Percentiles rank a stretch among this genome's conserved stretches.
These are phyloP conservation scores for Poeciliopsis presidionis DNA, from an alignment of 2,797 vertebrate genomes.

Conservation along the genomic window DNA sequence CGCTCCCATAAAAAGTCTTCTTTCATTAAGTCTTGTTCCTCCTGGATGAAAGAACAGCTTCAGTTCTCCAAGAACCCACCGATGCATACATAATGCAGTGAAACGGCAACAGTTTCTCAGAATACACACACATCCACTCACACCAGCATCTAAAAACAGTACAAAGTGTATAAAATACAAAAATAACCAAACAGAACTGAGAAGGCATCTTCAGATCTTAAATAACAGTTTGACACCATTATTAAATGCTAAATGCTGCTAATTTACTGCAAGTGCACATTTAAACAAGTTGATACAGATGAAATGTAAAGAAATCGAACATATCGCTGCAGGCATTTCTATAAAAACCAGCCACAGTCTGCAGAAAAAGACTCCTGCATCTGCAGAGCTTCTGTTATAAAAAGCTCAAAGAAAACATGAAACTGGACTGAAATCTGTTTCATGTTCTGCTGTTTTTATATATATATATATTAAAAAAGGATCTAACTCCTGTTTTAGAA, in stretches of 20 bases:
- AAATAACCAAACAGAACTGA: constrained; percentile 22
- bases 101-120: not conserved
- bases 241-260: constrained; percentile 5
- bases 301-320: not conserved
- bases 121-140: not conserved
- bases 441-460: not conserved
- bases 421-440: not conserved
- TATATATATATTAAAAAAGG: not conserved
- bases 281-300: not conserved
- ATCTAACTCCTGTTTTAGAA: not conserved
- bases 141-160: constrained; percentile 43
- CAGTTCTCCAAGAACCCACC: not conserved
- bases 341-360: constrained; percentile 1
- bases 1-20: not conserved
- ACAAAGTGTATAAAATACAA: constrained; percentile 59
- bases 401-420: not conserved
- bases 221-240: constrained; percentile 11
- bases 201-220: constrained; percentile 27
- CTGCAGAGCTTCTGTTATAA: constrained; percentile 1
- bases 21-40: not conserved
- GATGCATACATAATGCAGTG: not conserved
- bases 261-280: constrained; percentile 1
- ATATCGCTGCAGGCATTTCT: not conserved
- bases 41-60: not conserved
- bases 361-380: not conserved